phyloP scores from a whole-genome alignment of 1,140 invertebrate species.

The Ectropis grisescens region DNA sequence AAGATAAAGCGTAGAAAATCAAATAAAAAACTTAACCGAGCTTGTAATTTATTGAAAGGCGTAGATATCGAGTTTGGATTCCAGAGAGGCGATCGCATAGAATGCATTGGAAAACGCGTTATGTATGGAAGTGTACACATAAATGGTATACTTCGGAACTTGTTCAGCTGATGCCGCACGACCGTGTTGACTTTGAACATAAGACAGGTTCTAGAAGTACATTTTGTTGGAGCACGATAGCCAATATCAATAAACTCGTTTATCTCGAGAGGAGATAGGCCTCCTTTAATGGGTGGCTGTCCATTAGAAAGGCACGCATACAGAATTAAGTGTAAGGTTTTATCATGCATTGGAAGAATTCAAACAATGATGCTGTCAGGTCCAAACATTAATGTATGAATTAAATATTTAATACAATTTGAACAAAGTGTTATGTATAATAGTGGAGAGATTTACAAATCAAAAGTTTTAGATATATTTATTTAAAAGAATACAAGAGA shows the following conservation, averaged over 20 bases:
- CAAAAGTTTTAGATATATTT: too few species aligned
- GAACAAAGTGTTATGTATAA: too few species aligned
- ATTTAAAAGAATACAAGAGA: too few species aligned
- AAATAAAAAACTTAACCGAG: slow-evolving; percentile 8
- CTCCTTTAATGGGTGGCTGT: slow-evolving; percentile 19
- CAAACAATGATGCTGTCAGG: too few species aligned
- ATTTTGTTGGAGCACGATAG: slow-evolving; percentile 18
- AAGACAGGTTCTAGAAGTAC: slow-evolving; percentile 21
- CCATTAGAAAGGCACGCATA: slow-evolving; percentile 14
- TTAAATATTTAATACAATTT: too few species aligned
- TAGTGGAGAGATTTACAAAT: too few species aligned
- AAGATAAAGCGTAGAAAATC: too few species aligned
- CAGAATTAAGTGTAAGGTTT: slow-evolving; percentile 5
- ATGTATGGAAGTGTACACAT: slow-evolving; percentile 8
- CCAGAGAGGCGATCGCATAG: slow-evolving; percentile 28
- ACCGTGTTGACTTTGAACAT: slow-evolving; percentile 29
- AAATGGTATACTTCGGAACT: slow-evolving; percentile 20
- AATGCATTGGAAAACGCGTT: slow-evolving; percentile 38
- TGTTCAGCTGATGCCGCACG: slow-evolving; percentile 28
- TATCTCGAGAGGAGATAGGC: slow-evolving; percentile 24
- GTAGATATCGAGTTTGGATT: slow-evolving; percentile 19
- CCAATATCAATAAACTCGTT: slow-evolving; percentile 32
- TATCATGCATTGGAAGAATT: slow-evolving; percentile 1
- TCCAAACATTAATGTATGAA: neutral
- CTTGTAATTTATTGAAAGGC: slow-evolving; percentile 9